A percentile compares a stretch with the other conserved stretches of the same genome.
These are phyloP conservation scores for Muscicapa striata DNA, from an alignment of 2,797 vertebrate genomes.

Conservation along the genomic window DNA sequence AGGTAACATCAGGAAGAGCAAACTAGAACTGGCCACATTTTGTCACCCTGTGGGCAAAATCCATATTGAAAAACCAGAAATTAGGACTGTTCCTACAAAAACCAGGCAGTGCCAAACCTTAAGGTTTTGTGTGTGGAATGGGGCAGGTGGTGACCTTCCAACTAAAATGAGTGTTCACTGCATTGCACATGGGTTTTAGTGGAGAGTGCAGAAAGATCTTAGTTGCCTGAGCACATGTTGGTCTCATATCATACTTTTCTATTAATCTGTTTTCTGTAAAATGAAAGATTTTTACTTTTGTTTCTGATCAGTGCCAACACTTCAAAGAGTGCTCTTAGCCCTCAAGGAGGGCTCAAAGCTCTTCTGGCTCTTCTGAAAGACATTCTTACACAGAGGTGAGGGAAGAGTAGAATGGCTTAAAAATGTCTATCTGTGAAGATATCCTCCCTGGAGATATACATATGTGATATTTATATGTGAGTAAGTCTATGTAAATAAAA, in stretches of 20 bases:
- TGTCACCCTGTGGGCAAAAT: not conserved
- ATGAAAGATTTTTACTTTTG: not conserved
- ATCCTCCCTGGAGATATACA: not conserved
- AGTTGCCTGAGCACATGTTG: not conserved
- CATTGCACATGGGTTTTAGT: not conserved
- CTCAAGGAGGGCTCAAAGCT: not conserved
- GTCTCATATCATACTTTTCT: fast-evolving
- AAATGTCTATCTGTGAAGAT: not conserved
- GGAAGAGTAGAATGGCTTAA: not conserved
- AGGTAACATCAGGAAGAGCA: not conserved
- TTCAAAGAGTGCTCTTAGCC: not conserved
- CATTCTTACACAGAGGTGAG: not conserved
- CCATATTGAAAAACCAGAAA: not conserved
- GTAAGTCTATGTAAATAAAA: not conserved
- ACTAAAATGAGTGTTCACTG: not conserved
- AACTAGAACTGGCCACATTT: not conserved
- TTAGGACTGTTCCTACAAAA: not conserved
- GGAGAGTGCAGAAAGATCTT: not conserved
- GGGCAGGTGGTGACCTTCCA: not conserved
- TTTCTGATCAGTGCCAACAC: not conserved
- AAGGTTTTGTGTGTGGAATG: not conserved
- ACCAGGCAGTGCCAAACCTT: not conserved
- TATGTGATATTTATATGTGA: not conserved
- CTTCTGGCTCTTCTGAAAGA: not conserved
- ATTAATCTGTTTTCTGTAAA: not conserved